A percentile compares a stretch with the other conserved stretches of the same genome.
phyloP scores from a whole-genome alignment of 2,888 invertebrate genomes.

The Octodonta nipae region DNA sequence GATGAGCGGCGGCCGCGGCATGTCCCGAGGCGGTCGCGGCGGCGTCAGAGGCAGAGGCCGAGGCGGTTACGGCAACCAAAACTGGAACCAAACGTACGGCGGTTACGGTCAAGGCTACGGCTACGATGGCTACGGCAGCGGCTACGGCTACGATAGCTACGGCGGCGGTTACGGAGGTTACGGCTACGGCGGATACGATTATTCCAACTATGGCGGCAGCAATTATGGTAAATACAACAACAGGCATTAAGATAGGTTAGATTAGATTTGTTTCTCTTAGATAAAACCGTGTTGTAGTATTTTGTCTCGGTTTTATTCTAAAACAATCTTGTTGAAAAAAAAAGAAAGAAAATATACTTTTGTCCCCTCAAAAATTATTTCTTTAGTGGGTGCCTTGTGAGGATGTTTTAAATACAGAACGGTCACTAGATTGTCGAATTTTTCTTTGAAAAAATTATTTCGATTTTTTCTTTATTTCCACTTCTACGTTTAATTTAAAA shows the following conservation, averaged over 20 bases:
- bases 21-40: slow-evolving; percentile 55
- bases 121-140: slow-evolving; percentile 52
- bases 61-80: slow-evolving; percentile 46
- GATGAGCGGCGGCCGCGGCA: slow-evolving; percentile 41
- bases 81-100: slow-evolving; percentile 51
- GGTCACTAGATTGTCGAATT: too few species aligned
- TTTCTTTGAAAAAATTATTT: too few species aligned
- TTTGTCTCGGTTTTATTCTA: too few species aligned
- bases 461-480: too few species aligned
- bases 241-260: slow-evolving; percentile 21
- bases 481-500: too few species aligned
- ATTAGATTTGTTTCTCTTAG: slow-evolving; percentile 7
- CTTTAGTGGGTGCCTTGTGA: slow-evolving; percentile 2
- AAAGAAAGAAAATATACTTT: slow-evolving; percentile 6
- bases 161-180: slow-evolving; percentile 50
- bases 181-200: slow-evolving; percentile 68
- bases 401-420: slow-evolving; percentile 2
- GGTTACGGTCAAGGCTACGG: slow-evolving; percentile 29
- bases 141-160: slow-evolving; percentile 52
- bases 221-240: slow-evolving; percentile 63
- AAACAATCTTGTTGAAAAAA: too few species aligned
- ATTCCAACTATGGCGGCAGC: slow-evolving; percentile 67
- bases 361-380: too few species aligned
- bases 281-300: too few species aligned
- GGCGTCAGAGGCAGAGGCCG: slow-evolving; percentile 58